phyloP scores from a whole-genome alignment of 2,888 invertebrate species.

The Orthosia gracilis region DNA sequence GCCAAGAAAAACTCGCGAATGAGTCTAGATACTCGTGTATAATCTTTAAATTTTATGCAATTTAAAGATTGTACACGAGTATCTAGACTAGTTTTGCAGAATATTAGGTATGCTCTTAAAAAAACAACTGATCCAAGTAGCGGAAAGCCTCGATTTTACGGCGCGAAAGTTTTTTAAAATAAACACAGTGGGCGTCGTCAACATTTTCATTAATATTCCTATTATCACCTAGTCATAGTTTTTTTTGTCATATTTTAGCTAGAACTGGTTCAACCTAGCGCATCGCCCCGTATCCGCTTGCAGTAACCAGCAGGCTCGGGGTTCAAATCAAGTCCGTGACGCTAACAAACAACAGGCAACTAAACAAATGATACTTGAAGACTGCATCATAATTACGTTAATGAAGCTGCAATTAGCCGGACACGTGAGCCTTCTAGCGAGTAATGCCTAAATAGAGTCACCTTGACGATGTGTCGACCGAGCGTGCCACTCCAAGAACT shows the following conservation, averaged over 20 bases:
- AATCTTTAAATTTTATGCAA: slow-evolving; percentile 17
- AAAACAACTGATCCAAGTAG: neutral
- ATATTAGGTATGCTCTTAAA: neutral
- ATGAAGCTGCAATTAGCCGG: slow-evolving; percentile 49
- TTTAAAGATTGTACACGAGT: too few species aligned
- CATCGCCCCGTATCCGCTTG: too few species aligned
- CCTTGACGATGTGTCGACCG: slow-evolving; percentile 46
- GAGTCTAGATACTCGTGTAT: neutral
- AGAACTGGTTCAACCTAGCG: too few species aligned
- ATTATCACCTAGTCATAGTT: too few species aligned
- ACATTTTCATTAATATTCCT: too few species aligned
- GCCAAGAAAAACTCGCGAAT: slow-evolving; percentile 17
- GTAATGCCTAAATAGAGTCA: slow-evolving; percentile 47
- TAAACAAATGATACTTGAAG: neutral
- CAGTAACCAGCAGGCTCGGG: neutral
- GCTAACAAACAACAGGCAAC: neutral
- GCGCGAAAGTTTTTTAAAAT: too few species aligned
- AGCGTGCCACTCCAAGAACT: slow-evolving; percentile 29
- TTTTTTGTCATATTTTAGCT: too few species aligned
- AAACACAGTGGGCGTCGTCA: too few species aligned
- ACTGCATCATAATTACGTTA: slow-evolving; percentile 26
- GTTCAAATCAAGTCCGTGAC: neutral
- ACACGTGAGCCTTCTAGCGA: slow-evolving; percentile 29
- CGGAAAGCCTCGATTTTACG: too few species aligned
- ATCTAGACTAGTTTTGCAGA: neutral